Conservation (phyloP, 2,888 invertebrate species). For the Melieria crassipennis region DNA sequence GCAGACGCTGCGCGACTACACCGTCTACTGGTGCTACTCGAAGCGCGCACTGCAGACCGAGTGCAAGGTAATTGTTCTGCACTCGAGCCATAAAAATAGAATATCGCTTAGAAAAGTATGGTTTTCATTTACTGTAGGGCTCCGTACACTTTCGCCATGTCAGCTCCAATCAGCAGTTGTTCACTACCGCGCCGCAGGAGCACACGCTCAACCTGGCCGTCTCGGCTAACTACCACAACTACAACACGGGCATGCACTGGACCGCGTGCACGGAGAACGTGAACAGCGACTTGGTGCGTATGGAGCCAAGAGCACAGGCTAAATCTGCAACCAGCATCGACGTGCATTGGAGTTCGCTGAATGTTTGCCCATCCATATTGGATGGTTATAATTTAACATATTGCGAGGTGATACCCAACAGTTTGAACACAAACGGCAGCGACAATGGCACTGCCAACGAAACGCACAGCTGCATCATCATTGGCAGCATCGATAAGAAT, state of each 20-base stretch:
- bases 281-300: constrained; percentile 57
- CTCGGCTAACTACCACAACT: constrained; percentile 75
- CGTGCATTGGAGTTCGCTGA: constrained; percentile 81
- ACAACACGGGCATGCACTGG: constrained; percentile 88
- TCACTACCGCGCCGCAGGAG: constrained; percentile 66
- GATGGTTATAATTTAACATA: constrained; percentile 80
- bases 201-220: constrained; percentile 78
- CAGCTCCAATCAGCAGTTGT: constrained; percentile 51
- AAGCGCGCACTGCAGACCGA: constrained; percentile 70
- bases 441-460: constrained; percentile 49
- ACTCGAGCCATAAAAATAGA: not conserved
- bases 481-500: constrained; percentile 43
- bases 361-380: constrained; percentile 77
- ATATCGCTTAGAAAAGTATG: not conserved
- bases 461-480: not conserved
- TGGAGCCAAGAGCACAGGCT: constrained; percentile 54
- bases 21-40: constrained; percentile 81
- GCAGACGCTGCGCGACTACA: constrained; percentile 73
- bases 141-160: constrained; percentile 72
- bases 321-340: constrained; percentile 66
- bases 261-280: constrained; percentile 71
- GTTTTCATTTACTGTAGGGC: constrained; percentile 64
- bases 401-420: constrained; percentile 68
- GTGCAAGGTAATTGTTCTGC: constrained; percentile 67
- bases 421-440: not conserved